phyloP scores from a whole-genome alignment of 2,888 invertebrate genomes.

The Nemurella pictetii region DNA sequence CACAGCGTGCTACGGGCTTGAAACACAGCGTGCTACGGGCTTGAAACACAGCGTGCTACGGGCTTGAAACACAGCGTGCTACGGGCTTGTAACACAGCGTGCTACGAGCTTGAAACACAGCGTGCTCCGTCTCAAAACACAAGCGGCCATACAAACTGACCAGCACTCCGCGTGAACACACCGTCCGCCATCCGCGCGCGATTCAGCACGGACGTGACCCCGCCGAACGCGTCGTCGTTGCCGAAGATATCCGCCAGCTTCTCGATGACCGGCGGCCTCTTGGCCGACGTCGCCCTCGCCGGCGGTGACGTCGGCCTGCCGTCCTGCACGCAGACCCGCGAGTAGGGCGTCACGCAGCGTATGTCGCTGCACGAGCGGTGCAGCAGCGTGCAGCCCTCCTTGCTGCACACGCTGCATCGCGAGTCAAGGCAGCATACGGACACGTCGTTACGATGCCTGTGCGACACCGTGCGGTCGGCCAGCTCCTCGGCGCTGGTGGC shows the following conservation, averaged over 20 bases:
- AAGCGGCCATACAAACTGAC: too few species aligned
- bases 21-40: too few species aligned
- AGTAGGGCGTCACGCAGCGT: background rate
- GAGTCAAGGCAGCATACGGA: background rate
- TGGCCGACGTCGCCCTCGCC: background rate
- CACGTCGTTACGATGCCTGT: background rate
- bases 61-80: too few species aligned
- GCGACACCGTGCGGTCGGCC: background rate
- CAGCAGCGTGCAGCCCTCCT: background rate
- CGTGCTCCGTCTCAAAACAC: too few species aligned
- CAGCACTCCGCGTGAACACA: background rate
- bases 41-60: too few species aligned
- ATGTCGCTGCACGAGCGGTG: background rate
- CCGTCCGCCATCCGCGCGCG: background rate
- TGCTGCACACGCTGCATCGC: background rate
- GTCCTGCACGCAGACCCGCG: background rate
- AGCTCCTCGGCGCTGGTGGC: background rate
- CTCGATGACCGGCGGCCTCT: background rate
- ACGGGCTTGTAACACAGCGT: too few species aligned
- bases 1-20: too few species aligned
- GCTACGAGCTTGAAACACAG: too few species aligned
- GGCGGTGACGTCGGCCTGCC: background rate
- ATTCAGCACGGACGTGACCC: background rate
- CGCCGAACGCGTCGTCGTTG: background rate
- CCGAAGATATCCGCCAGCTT: background rate